Evolutionary conservation across 2,797 vertebrate genomes (phyloP).

Genomic region (Xyrichtys novacula): DNA sequence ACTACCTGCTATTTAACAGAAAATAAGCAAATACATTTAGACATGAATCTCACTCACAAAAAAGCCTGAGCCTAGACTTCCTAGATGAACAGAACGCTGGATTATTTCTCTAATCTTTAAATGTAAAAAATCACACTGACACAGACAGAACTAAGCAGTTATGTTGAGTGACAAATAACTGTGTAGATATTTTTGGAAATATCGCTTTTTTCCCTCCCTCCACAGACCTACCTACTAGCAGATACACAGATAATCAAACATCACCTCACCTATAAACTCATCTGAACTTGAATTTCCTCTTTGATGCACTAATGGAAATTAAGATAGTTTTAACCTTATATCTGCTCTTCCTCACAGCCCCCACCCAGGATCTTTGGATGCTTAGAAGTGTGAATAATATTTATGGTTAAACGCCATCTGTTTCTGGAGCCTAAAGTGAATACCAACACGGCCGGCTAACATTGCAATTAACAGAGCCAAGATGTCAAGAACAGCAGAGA

Average conservation of each 20-base stretch:
- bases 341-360: constrained; percentile 49
- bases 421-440: constrained; percentile 64
- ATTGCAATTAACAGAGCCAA: constrained; percentile 78
- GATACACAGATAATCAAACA: background rate
- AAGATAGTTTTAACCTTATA: constrained; percentile 63
- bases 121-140: no score
- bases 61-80: no score
- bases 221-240: background rate
- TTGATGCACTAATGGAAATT: constrained; percentile 66
- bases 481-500: constrained; percentile 69
- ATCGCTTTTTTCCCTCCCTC: background rate
- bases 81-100: no score
- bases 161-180: no score
- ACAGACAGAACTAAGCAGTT: no score
- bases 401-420: constrained; percentile 85
- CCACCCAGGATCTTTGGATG: constrained; percentile 49
- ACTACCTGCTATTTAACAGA: no score
- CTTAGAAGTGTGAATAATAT: constrained; percentile 80
- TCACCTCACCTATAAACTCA: constrained; percentile 28
- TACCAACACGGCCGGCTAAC: constrained; percentile 69
- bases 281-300: constrained; percentile 50
- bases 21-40: no score
- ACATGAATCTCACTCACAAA: no score
- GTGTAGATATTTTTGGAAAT: no score
- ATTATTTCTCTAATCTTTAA: no score